Conservation (phyloP, 2,888 invertebrate species). For the Drosophila villosipedis region DNA sequence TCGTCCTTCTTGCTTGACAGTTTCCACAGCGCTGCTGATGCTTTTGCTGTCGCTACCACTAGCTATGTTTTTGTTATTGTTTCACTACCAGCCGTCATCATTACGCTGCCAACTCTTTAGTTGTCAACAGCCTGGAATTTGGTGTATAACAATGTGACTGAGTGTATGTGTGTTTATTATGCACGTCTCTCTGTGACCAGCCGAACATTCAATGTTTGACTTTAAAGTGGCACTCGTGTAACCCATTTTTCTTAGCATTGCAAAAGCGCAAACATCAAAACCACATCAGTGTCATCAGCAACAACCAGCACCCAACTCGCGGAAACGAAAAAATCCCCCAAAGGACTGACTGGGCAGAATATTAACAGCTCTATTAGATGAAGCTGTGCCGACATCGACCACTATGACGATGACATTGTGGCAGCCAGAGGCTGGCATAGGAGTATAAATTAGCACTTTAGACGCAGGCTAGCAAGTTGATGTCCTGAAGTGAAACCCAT, state of each 20-base stretch:
- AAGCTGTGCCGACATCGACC: slow-evolving; percentile 43
- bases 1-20: slow-evolving; percentile 68
- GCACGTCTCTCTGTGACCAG: slow-evolving; percentile 31
- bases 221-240: slow-evolving; percentile 51
- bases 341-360: slow-evolving; percentile 73
- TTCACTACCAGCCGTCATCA: slow-evolving; percentile 66
- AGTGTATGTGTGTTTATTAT: slow-evolving; percentile 17
- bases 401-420: slow-evolving; percentile 21
- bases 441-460: slow-evolving; percentile 46
- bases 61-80: slow-evolving; percentile 50
- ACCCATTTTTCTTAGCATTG: slow-evolving; percentile 36
- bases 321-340: slow-evolving; percentile 69
- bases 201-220: slow-evolving; percentile 36
- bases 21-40: slow-evolving; percentile 53
- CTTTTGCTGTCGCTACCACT: slow-evolving; percentile 14
- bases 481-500: slow-evolving; percentile 19
- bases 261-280: slow-evolving; percentile 73
- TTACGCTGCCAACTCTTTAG: slow-evolving; percentile 66
- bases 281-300: slow-evolving; percentile 65
- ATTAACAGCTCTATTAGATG: slow-evolving; percentile 80
- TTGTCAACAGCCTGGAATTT: slow-evolving; percentile 62
- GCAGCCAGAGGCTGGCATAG: slow-evolving; percentile 38
- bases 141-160: slow-evolving; percentile 16
- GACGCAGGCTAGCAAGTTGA: slow-evolving; percentile 24
- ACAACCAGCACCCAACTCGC: slow-evolving; percentile 35